Evolutionary conservation across 2,113 vertebrate genomes (phyloP).

Genomic region (Calyptommatus sinebrachiatus): DNA sequence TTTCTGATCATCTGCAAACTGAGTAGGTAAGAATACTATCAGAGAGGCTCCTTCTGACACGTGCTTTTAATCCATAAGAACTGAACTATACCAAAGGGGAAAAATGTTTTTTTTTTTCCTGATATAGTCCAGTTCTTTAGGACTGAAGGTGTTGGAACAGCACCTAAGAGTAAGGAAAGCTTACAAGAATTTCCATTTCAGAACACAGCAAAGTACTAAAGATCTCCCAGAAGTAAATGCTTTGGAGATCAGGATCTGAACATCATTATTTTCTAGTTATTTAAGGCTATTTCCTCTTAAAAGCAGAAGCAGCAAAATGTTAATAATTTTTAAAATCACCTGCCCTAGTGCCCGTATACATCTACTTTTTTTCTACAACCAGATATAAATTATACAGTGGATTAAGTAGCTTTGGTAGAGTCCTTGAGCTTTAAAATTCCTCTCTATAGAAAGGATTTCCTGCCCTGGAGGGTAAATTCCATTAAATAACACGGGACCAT

Average conservation of each 20-base stretch:
- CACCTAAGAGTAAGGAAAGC: neutral
- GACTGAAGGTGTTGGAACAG: no score
- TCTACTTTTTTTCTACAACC: neutral
- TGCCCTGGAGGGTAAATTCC: conserved; percentile 10
- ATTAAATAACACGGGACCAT: neutral
- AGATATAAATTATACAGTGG: conserved; percentile 9
- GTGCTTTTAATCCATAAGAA: no score
- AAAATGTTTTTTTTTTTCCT: no score
- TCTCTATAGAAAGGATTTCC: conserved; percentile 12
- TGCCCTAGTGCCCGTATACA: neutral
- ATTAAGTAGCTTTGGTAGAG: conserved; percentile 5
- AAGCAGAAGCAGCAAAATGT: neutral
- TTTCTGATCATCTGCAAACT: neutral
- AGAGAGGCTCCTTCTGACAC: no score
- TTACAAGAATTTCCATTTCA: neutral
- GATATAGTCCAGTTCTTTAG: no score
- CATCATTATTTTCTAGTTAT: neutral
- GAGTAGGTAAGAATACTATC: neutral
- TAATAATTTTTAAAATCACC: neutral
- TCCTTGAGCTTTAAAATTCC: conserved; percentile 18
- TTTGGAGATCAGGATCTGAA: neutral
- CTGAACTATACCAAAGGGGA: no score
- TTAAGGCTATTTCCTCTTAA: neutral
- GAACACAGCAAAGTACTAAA: neutral
- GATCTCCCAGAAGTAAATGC: neutral